Evolutionary conservation across 2,113 vertebrate genomes (phyloP), one percentile per base, ranked within the genome.

Genomic region (Aix galericulata): DNA sequence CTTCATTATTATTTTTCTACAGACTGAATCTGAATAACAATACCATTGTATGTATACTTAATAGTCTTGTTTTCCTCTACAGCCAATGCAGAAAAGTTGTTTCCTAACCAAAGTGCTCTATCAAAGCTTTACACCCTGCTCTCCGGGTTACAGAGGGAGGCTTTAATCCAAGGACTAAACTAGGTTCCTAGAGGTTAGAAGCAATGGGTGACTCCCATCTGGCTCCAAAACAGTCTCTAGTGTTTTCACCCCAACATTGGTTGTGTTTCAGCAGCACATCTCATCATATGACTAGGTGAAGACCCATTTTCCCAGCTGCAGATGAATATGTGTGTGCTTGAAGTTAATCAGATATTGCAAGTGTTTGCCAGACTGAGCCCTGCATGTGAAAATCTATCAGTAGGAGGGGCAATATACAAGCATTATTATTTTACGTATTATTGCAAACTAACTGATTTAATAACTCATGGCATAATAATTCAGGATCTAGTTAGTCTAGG

Each of bases 391-490:
- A 92, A 69, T 50, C 82, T 66, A 18, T 12, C 20, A 68, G 56
- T 60, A 82, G 87, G 87, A 94, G 82, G 72, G 44, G 17, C 25
- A 83, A 5, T 53, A 34, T 7, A 42, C 9, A 40, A 87, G 59
- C 13, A 0, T 67, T 86, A 52, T 86, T 90, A 72, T 91, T 95
- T 79, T 84, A 87, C 67, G 85, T 85, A 25, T 60, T 76, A 8
- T 29, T 76, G 67, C 69, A 84, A 76, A 93, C 90, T 94, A 87
- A 88, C 74, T 82, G 42, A 93, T 86, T 83, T 85, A 92, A 89
- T 95, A 96, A 91, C 78, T 96, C 66, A 55, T 42, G 74, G 92
- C 88, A 89, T 84, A 92, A 93, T 92, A 93, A 96, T 62, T 94
- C 93, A 94, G 78, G 77, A 85, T 87, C 86, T 87, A 95, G 88